Percentiles rank a stretch among this genome's conserved stretches.
phyloP scores from a whole-genome alignment of 92 coral and sea anemone species.

The Epizoanthus illoricatus region DNA sequence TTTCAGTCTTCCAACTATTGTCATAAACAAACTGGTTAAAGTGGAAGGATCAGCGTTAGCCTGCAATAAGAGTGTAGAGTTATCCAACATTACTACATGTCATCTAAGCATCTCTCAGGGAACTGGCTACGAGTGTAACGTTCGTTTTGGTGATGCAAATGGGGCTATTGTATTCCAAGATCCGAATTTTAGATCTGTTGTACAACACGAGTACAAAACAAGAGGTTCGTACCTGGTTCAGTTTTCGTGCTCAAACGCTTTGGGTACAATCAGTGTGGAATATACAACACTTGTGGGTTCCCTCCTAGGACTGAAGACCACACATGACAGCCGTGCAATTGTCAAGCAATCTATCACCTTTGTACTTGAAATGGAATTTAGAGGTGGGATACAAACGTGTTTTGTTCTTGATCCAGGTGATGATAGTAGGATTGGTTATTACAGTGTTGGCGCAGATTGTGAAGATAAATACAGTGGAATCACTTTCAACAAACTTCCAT shows the following conservation, averaged over 20 bases:
- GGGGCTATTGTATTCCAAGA: not conserved
- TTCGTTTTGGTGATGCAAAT: conserved; percentile 21
- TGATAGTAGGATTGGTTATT: conserved; percentile 16
- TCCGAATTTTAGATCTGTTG: not conserved
- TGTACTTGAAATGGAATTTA: conserved; percentile 16
- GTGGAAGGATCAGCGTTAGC: not conserved
- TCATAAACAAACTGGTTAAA: not conserved
- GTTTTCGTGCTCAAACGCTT: not conserved
- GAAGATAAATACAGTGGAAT: conserved; percentile 9
- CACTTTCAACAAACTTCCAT: not conserved
- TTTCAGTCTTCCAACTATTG: not conserved
- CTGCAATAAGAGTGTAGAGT: conserved; percentile 26
- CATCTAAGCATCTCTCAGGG: conserved; percentile 15
- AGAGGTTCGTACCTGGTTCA: conserved; percentile 10
- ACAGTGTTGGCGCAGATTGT: not conserved
- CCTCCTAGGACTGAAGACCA: not conserved
- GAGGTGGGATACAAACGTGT: conserved; percentile 17
- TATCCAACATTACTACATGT: conserved; percentile 11
- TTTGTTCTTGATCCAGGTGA: conserved; percentile 33
- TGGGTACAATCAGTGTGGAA: not conserved
- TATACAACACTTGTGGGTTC: conserved; percentile 10
- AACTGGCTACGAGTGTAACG: conserved; percentile 7
- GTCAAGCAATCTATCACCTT: conserved; percentile 5
- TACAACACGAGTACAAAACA: not conserved
- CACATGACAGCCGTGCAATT: conserved; percentile 2